Evolutionary conservation across 2,113 vertebrate genomes (phyloP).

Genomic region (Upupa epops): DNA sequence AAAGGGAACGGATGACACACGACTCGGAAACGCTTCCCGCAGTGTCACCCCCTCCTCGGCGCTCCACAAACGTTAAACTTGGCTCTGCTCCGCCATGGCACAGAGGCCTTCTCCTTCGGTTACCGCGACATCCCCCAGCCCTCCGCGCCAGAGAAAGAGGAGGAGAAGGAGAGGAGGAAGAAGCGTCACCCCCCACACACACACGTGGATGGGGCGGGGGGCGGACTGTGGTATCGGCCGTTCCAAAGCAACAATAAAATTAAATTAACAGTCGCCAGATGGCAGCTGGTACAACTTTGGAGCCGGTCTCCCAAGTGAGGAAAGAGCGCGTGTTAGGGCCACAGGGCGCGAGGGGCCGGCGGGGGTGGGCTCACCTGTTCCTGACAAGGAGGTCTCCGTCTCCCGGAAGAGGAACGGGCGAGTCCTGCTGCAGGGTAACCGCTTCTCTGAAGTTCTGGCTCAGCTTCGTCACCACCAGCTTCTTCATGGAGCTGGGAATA

Average conservation of each 20-base stretch:
- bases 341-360: neutral
- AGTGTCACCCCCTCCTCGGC: conserved; percentile 49
- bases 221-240: conserved; percentile 7
- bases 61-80: conserved; percentile 44
- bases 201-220: neutral
- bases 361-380: conserved; percentile 85
- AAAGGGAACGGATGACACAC: conserved; percentile 10
- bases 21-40: conserved; percentile 62
- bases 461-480: conserved; percentile 87
- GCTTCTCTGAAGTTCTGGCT: conserved; percentile 88
- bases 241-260: conserved; percentile 52
- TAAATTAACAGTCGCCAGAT: conserved; percentile 75
- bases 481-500: conserved; percentile 87
- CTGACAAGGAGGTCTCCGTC: conserved; percentile 89
- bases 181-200: neutral
- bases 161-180: conserved; percentile 1
- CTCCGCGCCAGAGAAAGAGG: neutral
- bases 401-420: conserved; percentile 86
- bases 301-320: conserved; percentile 14
- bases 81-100: neutral
- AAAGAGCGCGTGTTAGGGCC: neutral
- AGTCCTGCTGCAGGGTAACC: conserved; percentile 76
- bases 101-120: neutral
- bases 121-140: neutral
- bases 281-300: conserved; percentile 72